phyloP scores from a whole-genome alignment of 1,140 invertebrate genomes.

The Camponotus pennsylvanicus region DNA sequence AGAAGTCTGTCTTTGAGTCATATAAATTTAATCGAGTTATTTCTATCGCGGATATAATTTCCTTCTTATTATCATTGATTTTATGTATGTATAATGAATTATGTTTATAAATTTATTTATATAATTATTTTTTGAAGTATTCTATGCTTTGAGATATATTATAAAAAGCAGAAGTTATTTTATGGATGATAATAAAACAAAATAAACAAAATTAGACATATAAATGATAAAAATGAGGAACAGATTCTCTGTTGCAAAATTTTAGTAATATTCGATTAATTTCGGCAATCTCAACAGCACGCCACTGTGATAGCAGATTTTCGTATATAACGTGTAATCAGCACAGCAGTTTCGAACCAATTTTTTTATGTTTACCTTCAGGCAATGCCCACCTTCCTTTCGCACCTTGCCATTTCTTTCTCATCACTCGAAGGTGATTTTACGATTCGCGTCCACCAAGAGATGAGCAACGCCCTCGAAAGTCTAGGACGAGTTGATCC shows the following conservation, averaged over 20 bases:
- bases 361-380: slow-evolving; percentile 61
- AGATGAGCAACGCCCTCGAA: slow-evolving; percentile 17
- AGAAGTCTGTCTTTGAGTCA: not conserved
- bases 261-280: not conserved
- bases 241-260: not conserved
- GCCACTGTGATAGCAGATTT: slow-evolving; percentile 58
- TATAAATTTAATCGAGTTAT: not conserved
- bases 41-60: not conserved
- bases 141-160: not conserved
- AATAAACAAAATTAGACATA: not conserved
- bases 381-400: slow-evolving; percentile 53
- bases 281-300: not conserved
- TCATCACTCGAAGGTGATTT: slow-evolving; percentile 33
- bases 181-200: not conserved
- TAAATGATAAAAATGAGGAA: not conserved
- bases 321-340: slow-evolving; percentile 77
- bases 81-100: not conserved
- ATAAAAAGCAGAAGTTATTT: not conserved
- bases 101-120: not conserved
- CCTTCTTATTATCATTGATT: not conserved
- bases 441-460: slow-evolving; percentile 37
- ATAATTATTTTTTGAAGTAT: not conserved
- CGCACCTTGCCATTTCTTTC: slow-evolving; percentile 59
- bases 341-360: slow-evolving; percentile 73
- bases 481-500: slow-evolving; percentile 13